These are phyloP conservation scores for Bursaphelenchus okinawaensis DNA, from an alignment of 2,888 invertebrate species.

Conservation along the genomic window DNA sequence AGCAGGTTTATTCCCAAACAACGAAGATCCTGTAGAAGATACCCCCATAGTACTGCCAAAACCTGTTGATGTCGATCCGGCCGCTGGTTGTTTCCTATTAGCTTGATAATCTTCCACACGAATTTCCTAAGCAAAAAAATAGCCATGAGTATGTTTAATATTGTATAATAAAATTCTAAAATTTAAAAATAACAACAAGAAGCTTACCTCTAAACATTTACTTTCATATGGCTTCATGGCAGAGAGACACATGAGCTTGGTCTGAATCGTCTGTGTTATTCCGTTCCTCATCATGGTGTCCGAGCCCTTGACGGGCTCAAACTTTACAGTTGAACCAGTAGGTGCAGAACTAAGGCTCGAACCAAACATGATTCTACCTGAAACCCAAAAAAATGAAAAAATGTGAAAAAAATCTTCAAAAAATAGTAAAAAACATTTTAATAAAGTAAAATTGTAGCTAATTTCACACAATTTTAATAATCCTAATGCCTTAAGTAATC, in stretches of 20 bases:
- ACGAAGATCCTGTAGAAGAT: not conserved
- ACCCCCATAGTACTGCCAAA: slow-evolving; percentile 5
- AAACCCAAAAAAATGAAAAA: too few relatives aligned
- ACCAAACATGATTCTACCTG: not conserved
- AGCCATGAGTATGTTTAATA: not conserved
- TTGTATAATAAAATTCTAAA: not conserved
- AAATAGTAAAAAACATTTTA: not conserved
- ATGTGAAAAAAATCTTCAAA: too few relatives aligned
- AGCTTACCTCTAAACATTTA: slow-evolving; percentile 75
- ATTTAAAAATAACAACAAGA: not conserved
- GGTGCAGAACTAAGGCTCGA: not conserved
- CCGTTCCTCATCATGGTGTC: slow-evolving; percentile 88
- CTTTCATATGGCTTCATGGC: slow-evolving; percentile 96
- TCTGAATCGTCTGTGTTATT: slow-evolving; percentile 73
- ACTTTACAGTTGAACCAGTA: slow-evolving; percentile 67
- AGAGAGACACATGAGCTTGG: slow-evolving; percentile 90
- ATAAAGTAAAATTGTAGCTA: too few relatives aligned
- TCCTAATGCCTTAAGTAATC: too few relatives aligned
- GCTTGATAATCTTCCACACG: slow-evolving; percentile 85
- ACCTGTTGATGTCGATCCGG: slow-evolving; percentile 15
- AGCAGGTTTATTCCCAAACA: slow-evolving; percentile 1
- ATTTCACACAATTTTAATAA: too few relatives aligned
- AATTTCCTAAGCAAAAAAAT: slow-evolving; percentile 66
- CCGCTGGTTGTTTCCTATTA: slow-evolving; percentile 72
- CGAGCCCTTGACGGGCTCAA: slow-evolving; percentile 72